Conservation (phyloP, 2,797 vertebrate genomes). For the Bucorvus abyssinicus region DNA sequence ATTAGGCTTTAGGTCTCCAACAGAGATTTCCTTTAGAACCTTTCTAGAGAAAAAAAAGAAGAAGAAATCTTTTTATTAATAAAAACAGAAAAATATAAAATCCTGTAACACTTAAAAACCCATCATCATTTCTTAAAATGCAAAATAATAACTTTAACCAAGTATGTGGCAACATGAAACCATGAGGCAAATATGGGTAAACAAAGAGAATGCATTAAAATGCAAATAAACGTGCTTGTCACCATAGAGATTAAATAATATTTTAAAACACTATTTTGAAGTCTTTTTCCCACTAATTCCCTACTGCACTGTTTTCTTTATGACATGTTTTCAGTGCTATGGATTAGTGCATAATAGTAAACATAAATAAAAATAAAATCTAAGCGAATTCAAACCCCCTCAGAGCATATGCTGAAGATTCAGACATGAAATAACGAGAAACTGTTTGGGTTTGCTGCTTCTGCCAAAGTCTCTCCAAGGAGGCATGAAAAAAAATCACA, state of each 20-base stretch:
- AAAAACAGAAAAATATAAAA: neutral
- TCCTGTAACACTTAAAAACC: neutral
- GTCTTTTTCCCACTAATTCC: conserved; percentile 1
- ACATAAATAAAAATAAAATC: neutral
- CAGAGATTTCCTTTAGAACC: conserved; percentile 83
- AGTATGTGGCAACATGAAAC: neutral
- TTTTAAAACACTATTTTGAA: neutral
- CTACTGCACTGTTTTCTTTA: neutral
- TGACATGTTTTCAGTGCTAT: neutral
- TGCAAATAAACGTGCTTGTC: neutral
- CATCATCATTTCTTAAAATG: neutral
- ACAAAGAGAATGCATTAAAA: neutral
- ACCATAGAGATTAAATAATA: neutral
- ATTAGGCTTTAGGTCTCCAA: conserved; percentile 82
- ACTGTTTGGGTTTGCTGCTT: neutral
- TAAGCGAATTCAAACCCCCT: conserved; percentile 2
- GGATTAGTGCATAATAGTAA: neutral
- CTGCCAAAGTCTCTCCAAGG: neutral
- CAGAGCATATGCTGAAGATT: neutral
- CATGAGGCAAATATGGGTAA: neutral
- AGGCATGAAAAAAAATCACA: neutral
- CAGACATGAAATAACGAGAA: neutral
- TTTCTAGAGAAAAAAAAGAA: conserved; percentile 72
- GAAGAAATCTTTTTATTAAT: neutral
- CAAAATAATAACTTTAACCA: neutral